phyloP scores from a whole-genome alignment of 2,113 vertebrate genomes.

The Alethe castanea region DNA sequence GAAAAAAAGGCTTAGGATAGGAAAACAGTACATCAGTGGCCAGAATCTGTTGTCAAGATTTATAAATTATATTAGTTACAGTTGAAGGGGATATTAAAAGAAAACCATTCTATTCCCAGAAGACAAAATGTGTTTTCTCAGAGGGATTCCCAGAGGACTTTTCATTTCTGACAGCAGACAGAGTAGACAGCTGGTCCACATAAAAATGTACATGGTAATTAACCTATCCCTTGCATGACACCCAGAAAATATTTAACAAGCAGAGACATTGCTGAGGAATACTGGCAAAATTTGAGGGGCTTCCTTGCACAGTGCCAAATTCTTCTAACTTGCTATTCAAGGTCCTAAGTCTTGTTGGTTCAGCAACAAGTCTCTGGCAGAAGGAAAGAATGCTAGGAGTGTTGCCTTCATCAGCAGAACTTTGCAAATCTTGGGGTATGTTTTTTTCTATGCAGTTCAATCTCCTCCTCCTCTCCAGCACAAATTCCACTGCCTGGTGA shows the following conservation, averaged over 20 bases:
- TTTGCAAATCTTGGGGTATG: neutral
- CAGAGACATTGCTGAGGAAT: neutral
- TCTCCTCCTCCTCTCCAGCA: neutral
- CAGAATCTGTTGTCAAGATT: constrained; percentile 14
- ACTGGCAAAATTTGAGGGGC: neutral
- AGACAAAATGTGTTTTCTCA: constrained; percentile 34
- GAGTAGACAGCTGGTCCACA: constrained; percentile 42
- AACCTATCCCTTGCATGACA: neutral
- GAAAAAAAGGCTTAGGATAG: neutral
- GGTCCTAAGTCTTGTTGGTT: neutral
- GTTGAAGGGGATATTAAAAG: constrained; percentile 24
- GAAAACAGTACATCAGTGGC: constrained; percentile 23
- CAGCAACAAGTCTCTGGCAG: neutral
- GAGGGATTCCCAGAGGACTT: constrained; percentile 17
- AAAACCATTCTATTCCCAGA: constrained; percentile 41
- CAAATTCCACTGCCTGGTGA: neutral
- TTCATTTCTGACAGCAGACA: constrained; percentile 5
- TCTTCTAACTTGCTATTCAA: neutral
- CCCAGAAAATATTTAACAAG: neutral
- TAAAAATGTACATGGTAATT: neutral
- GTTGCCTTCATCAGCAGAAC: neutral
- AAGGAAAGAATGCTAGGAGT: neutral
- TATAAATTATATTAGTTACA: constrained; percentile 4
- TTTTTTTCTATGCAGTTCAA: neutral
- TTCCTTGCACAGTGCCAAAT: neutral